These are phyloP conservation scores for Pachypsylla venusta DNA, from an alignment of 1,140 invertebrate genomes.

Conservation along the genomic window DNA sequence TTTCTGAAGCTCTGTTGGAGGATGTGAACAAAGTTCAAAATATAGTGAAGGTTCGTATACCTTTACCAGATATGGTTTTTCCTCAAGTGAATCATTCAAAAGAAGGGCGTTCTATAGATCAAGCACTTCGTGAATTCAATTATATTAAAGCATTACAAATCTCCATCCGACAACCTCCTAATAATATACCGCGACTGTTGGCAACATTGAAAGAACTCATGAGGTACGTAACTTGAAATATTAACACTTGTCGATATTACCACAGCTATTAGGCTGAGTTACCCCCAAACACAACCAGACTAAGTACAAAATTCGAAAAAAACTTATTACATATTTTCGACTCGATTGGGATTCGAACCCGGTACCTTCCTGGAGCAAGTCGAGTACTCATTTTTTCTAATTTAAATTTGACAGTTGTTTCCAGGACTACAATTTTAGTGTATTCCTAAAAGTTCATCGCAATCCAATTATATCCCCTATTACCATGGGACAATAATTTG, in stretches of 20 bases:
- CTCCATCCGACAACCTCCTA: constrained; percentile 45
- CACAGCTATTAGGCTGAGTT: constrained; percentile 1
- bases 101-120: constrained; percentile 46
- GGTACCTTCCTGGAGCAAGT: constrained; percentile 4
- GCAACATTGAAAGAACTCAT: constrained; percentile 70
- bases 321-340: too few species aligned
- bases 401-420: background rate
- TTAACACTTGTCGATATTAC: too few species aligned
- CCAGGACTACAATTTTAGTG: too few species aligned
- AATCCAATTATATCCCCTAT: too few species aligned
- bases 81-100: constrained; percentile 30
- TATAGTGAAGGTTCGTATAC: constrained; percentile 28
- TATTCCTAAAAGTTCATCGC: too few species aligned
- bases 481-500: too few species aligned
- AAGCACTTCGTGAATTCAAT: constrained; percentile 59
- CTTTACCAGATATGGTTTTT: constrained; percentile 29
- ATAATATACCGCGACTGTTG: constrained; percentile 59
- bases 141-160: constrained; percentile 63
- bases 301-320: too few species aligned
- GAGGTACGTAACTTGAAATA: constrained; percentile 26
- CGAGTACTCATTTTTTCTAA: background rate
- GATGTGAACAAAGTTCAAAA: constrained; percentile 26
- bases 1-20: constrained; percentile 31
- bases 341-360: background rate
- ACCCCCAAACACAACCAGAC: too few species aligned